Base-by-base conservation (phyloP, 2,888 invertebrate species). In the Eulithis testata region DNA sequence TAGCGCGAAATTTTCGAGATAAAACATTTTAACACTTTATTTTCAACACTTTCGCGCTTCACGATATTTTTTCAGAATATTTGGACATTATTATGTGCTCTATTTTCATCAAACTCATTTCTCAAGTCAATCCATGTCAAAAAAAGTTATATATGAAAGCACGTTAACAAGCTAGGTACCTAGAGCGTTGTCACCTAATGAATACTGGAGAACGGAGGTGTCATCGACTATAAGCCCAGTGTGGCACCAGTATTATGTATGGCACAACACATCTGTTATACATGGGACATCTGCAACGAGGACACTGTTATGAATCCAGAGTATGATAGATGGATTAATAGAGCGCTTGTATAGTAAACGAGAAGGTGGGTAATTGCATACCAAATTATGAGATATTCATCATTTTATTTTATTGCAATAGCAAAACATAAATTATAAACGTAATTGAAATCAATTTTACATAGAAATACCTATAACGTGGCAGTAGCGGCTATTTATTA, bases 281-380 rank as follows among this genome's bases (percentile, higher is more conserved):
- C 77, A 78, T 77, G 84, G 82, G 80, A 84, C 86, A 87, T 88
- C 82, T 86, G 86, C 81, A 82, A 81, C 75, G 81, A 79, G 79
- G 76, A 80, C 84, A 85, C 86, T 81, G 84, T 88, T 90, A 90
- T 88, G 90, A 90, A 87, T 86, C 83, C 79, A 77, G 84, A 85
- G 84, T 79, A 77, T 90, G 90, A 91, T 90, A 88, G 89, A 91
- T 91, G 87, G 87, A 79, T 81, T 75, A 54, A 47, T 7, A 27
- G 21, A 21, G 37, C 40, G 27, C 40, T 14, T 12, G 14, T 50
- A 50, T 21, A 50, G 14, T 11, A 1, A 50, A 8, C 47, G 45
- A 31, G 31, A 31, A 31, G 31, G 31, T 31, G 3, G 4, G 31
- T 31, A 2, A 50, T 21, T 50, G 49, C 49, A 27, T 9, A 9